These are phyloP conservation scores for Mesorhabditis sp. DNA, from an alignment of 2,888 invertebrate genomes.

Conservation along the genomic window DNA sequence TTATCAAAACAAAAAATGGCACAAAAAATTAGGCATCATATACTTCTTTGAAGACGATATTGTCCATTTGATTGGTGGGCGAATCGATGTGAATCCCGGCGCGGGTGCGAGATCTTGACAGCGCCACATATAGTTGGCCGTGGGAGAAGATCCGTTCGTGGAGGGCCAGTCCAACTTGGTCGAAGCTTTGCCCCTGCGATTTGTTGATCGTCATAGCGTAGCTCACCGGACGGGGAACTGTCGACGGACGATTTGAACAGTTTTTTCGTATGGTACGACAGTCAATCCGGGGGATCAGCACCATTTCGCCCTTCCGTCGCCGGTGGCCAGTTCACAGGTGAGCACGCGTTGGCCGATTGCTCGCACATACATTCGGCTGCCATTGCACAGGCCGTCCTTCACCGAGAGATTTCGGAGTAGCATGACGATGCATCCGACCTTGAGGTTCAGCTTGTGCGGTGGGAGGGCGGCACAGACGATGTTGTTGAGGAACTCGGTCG, in stretches of 20 bases:
- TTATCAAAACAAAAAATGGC: no score
- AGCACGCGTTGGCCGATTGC: background rate
- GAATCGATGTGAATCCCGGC: background rate
- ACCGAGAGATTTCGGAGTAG: slow-evolving; percentile 15
- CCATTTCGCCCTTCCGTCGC: no score
- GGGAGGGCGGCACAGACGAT: slow-evolving; percentile 14
- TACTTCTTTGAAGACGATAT: slow-evolving; percentile 6
- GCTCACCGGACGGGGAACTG: no score
- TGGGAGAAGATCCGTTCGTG: background rate
- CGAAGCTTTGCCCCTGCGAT: no score
- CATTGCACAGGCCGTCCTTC: slow-evolving; percentile 6
- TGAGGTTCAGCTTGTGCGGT: slow-evolving; percentile 10
- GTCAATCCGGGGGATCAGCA: no score
- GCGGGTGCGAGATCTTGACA: background rate
- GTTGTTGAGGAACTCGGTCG: slow-evolving; percentile 12
- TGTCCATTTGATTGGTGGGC: background rate
- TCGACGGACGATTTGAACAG: no score
- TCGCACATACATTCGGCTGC: background rate
- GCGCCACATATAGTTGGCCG: slow-evolving; percentile 7
- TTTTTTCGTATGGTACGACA: no score
- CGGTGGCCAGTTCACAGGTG: no score
- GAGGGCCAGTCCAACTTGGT: no score
- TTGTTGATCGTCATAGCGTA: no score
- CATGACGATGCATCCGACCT: background rate
- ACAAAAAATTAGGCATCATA: background rate